Percentiles rank a stretch among this genome's conserved stretches.
Evolutionary conservation across 2,888 invertebrate species (phyloP).

Genomic region (Aphelenchoides bicaudatus): DNA sequence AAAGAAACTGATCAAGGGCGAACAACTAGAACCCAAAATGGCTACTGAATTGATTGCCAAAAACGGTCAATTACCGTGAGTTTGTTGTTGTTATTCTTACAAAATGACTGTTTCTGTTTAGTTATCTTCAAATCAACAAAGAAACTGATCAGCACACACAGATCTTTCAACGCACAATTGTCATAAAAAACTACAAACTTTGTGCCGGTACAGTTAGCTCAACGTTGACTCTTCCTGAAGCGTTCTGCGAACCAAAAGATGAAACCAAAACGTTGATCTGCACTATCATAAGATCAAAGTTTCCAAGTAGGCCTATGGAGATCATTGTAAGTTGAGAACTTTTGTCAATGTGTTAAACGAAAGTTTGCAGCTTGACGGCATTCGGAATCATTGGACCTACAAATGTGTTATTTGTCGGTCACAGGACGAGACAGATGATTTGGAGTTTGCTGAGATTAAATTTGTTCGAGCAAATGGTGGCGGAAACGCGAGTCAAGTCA

Average conservation of each 20-base stretch:
- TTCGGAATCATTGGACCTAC: slow-evolving; percentile 12
- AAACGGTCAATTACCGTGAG: slow-evolving; percentile 5
- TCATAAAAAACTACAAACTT: slow-evolving; percentile 18
- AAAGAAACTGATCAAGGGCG: slow-evolving; percentile 1
- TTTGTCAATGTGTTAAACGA: not conserved
- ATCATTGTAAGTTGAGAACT: slow-evolving; percentile 1
- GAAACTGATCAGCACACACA: slow-evolving; percentile 8
- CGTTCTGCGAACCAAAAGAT: slow-evolving; percentile 3
- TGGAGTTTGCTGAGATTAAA: slow-evolving; percentile 17
- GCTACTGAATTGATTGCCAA: no score
- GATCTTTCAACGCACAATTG: slow-evolving; percentile 16
- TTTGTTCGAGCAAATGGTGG: slow-evolving; percentile 10
- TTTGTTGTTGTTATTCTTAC: not conserved
- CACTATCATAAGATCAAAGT: slow-evolving; percentile 6
- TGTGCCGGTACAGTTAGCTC: slow-evolving; percentile 3
- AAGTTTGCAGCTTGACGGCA: slow-evolving; percentile 5
- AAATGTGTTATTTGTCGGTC: slow-evolving; percentile 19
- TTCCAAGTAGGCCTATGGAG: slow-evolving; percentile 19
- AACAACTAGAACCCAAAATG: no score
- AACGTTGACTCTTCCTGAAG: not conserved
- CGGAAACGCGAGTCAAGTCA: slow-evolving; percentile 12
- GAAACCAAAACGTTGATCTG: not conserved
- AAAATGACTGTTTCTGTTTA: not conserved
- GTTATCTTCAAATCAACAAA: slow-evolving; percentile 4
- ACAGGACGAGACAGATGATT: slow-evolving; percentile 12